phyloP scores from a whole-genome alignment of 2,113 vertebrate species.

The Romanogobio albipinnatus region DNA sequence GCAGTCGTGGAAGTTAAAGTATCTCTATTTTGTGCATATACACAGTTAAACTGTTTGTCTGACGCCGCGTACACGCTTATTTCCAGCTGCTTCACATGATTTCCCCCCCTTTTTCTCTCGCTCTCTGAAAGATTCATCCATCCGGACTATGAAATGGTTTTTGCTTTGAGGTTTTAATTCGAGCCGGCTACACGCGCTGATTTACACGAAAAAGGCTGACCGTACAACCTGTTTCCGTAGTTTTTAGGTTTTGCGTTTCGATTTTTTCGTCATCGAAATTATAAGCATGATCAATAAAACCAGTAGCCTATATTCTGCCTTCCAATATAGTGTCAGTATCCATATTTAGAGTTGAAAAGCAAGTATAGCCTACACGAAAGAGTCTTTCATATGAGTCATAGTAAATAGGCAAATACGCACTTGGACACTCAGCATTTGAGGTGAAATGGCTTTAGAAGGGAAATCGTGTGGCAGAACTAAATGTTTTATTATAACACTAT shows the following conservation, averaged over 20 bases:
- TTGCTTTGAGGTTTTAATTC: conserved; percentile 47
- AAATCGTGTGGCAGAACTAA: background rate
- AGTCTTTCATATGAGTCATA: background rate
- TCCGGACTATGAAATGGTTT: conserved; percentile 50
- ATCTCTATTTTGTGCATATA: background rate
- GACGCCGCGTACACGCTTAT: conserved; percentile 2
- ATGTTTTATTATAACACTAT: background rate
- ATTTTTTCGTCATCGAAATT: background rate
- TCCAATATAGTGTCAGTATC: background rate
- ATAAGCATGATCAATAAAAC: background rate
- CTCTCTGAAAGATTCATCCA: conserved; percentile 36
- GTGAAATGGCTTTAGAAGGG: background rate
- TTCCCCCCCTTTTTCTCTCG: background rate
- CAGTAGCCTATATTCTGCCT: background rate
- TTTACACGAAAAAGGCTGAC: conserved; percentile 33
- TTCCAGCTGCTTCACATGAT: background rate
- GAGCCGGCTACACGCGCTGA: conserved; percentile 17
- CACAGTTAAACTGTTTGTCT: conserved; percentile 23
- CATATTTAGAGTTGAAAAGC: background rate
- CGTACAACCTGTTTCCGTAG: conserved; percentile 35
- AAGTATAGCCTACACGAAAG: background rate
- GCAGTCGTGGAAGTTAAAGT: background rate
- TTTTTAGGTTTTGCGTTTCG: background rate
- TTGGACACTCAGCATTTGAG: background rate
- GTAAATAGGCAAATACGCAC: background rate